Evolutionary conservation across 1,140 invertebrate genomes (phyloP).

Genomic region (Leptinotarsa defecta): DNA sequence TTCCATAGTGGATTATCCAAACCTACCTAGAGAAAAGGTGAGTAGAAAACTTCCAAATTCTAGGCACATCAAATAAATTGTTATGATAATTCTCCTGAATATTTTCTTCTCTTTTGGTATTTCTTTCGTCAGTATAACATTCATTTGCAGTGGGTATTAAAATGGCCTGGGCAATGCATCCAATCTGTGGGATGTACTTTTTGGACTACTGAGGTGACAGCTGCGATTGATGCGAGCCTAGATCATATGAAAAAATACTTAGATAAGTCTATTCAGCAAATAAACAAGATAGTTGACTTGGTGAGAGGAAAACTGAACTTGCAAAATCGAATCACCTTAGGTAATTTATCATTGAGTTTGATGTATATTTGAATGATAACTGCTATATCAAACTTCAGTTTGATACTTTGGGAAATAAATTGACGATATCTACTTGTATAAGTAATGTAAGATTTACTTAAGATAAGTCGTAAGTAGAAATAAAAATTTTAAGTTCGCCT

Average conservation of each 20-base stretch:
- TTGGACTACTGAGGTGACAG: slow-evolving; percentile 87
- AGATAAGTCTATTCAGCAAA: slow-evolving; percentile 71
- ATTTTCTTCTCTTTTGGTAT: too few relatives aligned
- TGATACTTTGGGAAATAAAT: too few relatives aligned
- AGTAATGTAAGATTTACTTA: too few relatives aligned
- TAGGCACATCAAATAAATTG: slow-evolving; percentile 93
- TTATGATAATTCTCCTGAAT: slow-evolving; percentile 43
- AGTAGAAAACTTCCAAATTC: slow-evolving; percentile 39
- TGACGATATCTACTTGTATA: too few relatives aligned
- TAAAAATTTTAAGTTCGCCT: too few relatives aligned
- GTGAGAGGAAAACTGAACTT: slow-evolving; percentile 84
- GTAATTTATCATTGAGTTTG: slow-evolving; percentile 54
- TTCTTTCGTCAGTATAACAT: not conserved
- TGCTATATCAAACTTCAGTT: too few relatives aligned
- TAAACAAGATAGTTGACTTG: slow-evolving; percentile 81
- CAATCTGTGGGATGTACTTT: slow-evolving; percentile 85
- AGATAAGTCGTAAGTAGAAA: too few relatives aligned
- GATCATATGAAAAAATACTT: slow-evolving; percentile 61
- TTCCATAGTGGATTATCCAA: slow-evolving; percentile 71
- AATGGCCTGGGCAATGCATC: slow-evolving; percentile 58
- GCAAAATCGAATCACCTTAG: slow-evolving; percentile 89
- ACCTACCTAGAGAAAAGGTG: slow-evolving; percentile 61
- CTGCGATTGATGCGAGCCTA: slow-evolving; percentile 66
- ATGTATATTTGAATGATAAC: too few relatives aligned
- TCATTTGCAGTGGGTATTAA: slow-evolving; percentile 34